Percentiles rank a stretch among this genome's conserved stretches.
These are phyloP conservation scores for Zaprionus camerounensis DNA, from an alignment of 1,140 invertebrate genomes.

Conservation along the genomic window DNA sequence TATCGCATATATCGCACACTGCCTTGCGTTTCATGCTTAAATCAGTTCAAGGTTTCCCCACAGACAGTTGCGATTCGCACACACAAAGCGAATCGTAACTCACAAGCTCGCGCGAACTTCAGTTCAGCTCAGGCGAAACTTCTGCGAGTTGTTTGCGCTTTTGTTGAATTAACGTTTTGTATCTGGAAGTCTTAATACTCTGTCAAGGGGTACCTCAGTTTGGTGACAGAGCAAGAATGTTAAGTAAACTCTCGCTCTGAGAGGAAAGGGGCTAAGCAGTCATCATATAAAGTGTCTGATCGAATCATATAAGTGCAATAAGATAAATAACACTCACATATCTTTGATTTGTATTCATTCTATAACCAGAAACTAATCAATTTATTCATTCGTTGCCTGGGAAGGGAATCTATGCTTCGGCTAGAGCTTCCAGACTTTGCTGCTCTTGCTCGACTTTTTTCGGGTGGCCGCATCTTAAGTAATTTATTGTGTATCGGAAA, in stretches of 20 bases:
- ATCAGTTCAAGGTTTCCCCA: slow-evolving; percentile 48
- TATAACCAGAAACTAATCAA: too few relatives aligned
- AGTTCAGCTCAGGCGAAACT: slow-evolving; percentile 47
- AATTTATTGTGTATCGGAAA: slow-evolving; percentile 84
- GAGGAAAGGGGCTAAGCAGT: too few relatives aligned
- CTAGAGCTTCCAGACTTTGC: not conserved
- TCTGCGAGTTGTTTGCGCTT: slow-evolving; percentile 59
- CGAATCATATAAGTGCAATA: too few relatives aligned
- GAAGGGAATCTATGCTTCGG: not conserved
- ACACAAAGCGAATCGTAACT: slow-evolving; percentile 45
- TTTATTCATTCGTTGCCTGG: too few relatives aligned
- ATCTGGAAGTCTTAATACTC: slow-evolving; percentile 8
- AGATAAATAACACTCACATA: too few relatives aligned
- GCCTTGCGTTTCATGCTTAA: slow-evolving; percentile 12
- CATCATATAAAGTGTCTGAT: too few relatives aligned
- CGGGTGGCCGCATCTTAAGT: slow-evolving; percentile 65
- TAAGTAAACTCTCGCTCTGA: not conserved
- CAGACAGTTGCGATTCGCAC: slow-evolving; percentile 30
- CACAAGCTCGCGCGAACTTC: slow-evolving; percentile 52
- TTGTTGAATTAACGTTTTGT: slow-evolving; percentile 54
- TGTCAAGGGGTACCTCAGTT: not conserved
- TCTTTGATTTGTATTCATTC: too few relatives aligned
- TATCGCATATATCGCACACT: not conserved
- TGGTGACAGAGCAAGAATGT: too few relatives aligned
- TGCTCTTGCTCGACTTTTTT: slow-evolving; percentile 32